phyloP scores from a whole-genome alignment of 2,113 vertebrate genomes.

The Bujurquina vittata region DNA sequence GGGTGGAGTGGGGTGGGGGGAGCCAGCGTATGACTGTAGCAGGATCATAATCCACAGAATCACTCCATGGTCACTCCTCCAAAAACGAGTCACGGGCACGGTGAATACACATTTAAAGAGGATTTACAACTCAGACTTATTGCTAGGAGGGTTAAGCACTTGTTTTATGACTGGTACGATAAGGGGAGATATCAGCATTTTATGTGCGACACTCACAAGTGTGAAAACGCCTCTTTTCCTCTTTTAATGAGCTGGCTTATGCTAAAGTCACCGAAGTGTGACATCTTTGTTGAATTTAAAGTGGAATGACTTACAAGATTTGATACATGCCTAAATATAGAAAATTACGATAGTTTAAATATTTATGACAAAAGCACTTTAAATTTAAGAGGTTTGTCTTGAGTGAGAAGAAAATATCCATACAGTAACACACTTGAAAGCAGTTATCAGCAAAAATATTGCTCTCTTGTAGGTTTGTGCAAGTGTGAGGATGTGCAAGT shows the following conservation, averaged over 20 bases:
- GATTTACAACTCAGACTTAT: constrained; percentile 65
- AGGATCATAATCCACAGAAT: constrained; percentile 61
- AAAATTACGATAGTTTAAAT: constrained; percentile 53
- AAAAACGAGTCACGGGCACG: constrained; percentile 37
- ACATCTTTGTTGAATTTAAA: constrained; percentile 61
- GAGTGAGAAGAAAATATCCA: constrained; percentile 3
- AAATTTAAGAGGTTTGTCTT: constrained; percentile 39
- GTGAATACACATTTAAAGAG: constrained; percentile 66
- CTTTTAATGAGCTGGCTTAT: constrained; percentile 36
- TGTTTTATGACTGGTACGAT: constrained; percentile 70
- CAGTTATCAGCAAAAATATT: constrained; percentile 44
- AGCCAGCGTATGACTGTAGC: constrained; percentile 15
- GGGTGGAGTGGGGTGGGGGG: neutral
- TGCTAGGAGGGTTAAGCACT: constrained; percentile 64
- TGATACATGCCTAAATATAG: constrained; percentile 32
- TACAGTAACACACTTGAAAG: constrained; percentile 10
- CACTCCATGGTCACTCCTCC: constrained; percentile 62
- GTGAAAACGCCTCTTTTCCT: constrained; percentile 61
- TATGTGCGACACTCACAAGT: constrained; percentile 65
- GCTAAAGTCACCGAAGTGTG: constrained; percentile 42
- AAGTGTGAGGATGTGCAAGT: constrained; percentile 29
- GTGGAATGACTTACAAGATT: constrained; percentile 28
- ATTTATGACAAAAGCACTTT: constrained; percentile 60
- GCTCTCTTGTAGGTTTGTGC: constrained; percentile 12
- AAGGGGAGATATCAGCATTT: constrained; percentile 71